Base-by-base conservation (phyloP, 2,888 invertebrate species). In the Athripsodes cinereus region DNA sequence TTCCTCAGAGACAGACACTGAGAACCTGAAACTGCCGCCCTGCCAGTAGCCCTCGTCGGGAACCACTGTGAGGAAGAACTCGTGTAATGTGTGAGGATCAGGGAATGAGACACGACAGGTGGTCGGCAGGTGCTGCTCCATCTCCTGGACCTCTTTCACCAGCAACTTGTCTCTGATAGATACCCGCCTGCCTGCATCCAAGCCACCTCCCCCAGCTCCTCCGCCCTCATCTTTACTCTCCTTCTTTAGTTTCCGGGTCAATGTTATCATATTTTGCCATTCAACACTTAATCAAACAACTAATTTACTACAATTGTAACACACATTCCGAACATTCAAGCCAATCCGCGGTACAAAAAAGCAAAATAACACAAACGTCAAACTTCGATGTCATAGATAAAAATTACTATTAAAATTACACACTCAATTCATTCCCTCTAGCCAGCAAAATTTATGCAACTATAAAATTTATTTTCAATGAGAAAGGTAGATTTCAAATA, bases 41-140 rank as follows among this genome's bases (percentile, higher is more conserved):
- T 81, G 80, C 93, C 96, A 96, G 69, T 86, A 87, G 0, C 96
- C 95, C 74, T 94, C 92, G 65, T 91, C 89, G 2, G 94, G 92
- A 58, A 81, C 74, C 57, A 96, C 88, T 51, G 81, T 82, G 64
- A 96, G 76, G 46, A 79, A 78, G 72, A 96, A 94, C 68, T 88
- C 87, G 71, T 88, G 87, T 53, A 96, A 79, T 66, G 85, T 80
- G 71, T 94, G 86, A 31, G 91, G 90, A 74, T 95, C 89, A 58
- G 87, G 86, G 69, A 95, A 94, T 66, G 80, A 80, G 61, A 91
- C 82, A 69, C 84, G 81, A 74, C 94, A 94, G 13, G 90, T 89
- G 58, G 78, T 74, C 21, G 94, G 93, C 64, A 94, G 80, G 65
- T 87, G 86, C 69, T 90, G 89, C 66, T 91, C 86, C 89, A 96